phyloP scores from a whole-genome alignment of 2,113 vertebrate genomes.

The Sigmodon hispidus region DNA sequence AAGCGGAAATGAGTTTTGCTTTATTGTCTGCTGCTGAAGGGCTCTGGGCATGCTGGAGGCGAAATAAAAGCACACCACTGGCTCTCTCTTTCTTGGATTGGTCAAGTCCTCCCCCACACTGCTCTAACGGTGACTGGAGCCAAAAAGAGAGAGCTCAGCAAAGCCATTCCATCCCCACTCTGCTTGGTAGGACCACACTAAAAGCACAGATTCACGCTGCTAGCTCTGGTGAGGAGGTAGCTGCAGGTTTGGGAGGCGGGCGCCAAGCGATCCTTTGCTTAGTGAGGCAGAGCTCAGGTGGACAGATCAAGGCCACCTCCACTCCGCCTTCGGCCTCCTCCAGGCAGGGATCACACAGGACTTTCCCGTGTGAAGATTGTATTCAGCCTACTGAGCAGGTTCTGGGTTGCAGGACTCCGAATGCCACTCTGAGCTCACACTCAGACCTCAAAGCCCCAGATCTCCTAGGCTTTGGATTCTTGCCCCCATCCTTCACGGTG shows the following conservation, averaged over 20 bases:
- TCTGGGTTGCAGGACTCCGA: slow-evolving; percentile 31
- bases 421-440: slow-evolving; percentile 21
- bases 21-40: slow-evolving; percentile 75
- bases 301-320: slow-evolving; percentile 19
- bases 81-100: slow-evolving; percentile 73
- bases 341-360: slow-evolving; percentile 29
- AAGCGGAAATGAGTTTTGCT: slow-evolving; percentile 78
- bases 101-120: slow-evolving; percentile 39
- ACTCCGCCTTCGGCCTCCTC: background rate
- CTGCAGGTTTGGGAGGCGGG: slow-evolving; percentile 49
- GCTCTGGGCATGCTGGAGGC: slow-evolving; percentile 64
- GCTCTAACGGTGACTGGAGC: slow-evolving; percentile 51
- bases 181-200: slow-evolving; percentile 70
- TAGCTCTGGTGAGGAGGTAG: slow-evolving; percentile 67
- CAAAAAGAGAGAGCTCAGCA: slow-evolving; percentile 74
- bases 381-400: background rate
- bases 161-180: slow-evolving; percentile 55
- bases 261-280: slow-evolving; percentile 49
- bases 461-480: slow-evolving; percentile 56
- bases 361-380: slow-evolving; percentile 7
- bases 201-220: slow-evolving; percentile 78
- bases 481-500: slow-evolving; percentile 80
- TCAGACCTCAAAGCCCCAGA: slow-evolving; percentile 56
- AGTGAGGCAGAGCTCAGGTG: slow-evolving; percentile 62
- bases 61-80: slow-evolving; percentile 78